A percentile compares a stretch with the other conserved stretches of the same genome.
These are phyloP conservation scores for Micrastur ruficollis DNA, from an alignment of 2,797 vertebrate genomes.

Conservation along the genomic window DNA sequence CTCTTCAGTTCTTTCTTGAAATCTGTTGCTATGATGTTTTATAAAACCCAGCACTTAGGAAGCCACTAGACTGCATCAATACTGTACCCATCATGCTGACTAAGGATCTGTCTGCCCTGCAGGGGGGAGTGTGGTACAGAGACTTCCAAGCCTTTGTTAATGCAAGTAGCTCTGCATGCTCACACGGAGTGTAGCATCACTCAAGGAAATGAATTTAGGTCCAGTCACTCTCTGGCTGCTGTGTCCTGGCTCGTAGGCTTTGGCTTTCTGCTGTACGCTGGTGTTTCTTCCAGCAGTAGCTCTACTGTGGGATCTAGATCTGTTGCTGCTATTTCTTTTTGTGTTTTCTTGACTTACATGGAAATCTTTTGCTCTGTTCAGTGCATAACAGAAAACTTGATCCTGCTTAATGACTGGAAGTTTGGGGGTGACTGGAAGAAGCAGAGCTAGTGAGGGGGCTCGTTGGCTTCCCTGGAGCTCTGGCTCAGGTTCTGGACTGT, in stretches of 20 bases:
- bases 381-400: not conserved
- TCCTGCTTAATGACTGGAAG: not conserved
- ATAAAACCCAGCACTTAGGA: not conserved
- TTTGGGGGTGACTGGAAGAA: not conserved
- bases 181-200: not conserved
- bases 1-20: not conserved
- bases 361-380: not conserved
- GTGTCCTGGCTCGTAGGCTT: not conserved
- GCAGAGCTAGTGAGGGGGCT: no score
- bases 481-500: not conserved
- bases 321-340: not conserved
- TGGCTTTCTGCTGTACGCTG: not conserved
- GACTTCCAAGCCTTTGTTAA: not conserved
- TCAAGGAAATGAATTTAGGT: not conserved
- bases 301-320: not conserved
- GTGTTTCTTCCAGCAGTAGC: not conserved
- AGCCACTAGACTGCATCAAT: not conserved
- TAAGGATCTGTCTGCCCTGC: not conserved
- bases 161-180: not conserved
- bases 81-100: not conserved
- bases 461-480: not conserved
- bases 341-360: not conserved
- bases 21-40: not conserved
- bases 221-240: not conserved
- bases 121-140: not conserved